Percentiles rank a stretch among this genome's conserved stretches.
Evolutionary conservation across 2,888 invertebrate genomes (phyloP).

Genomic region (Sceliomorpha sp.): DNA sequence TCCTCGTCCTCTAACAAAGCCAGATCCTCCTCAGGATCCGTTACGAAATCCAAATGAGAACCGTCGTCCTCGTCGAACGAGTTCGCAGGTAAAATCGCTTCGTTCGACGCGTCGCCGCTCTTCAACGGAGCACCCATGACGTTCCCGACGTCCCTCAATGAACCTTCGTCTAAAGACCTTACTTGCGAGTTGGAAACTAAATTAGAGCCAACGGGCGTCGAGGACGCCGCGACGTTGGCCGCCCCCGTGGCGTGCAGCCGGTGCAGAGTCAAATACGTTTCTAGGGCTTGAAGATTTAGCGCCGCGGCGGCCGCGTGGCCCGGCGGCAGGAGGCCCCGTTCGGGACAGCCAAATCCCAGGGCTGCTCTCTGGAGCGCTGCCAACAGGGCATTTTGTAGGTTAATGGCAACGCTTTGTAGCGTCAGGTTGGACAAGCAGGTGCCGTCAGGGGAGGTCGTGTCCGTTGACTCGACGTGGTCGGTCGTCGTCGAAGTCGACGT

Average conservation of each 20-base stretch:
- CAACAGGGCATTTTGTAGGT: constrained; percentile 90
- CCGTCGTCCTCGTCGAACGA: constrained; percentile 67
- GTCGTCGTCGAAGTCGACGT: constrained; percentile 49
- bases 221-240: constrained; percentile 77
- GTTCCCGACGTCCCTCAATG: constrained; percentile 16
- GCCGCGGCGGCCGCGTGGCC: constrained; percentile 93
- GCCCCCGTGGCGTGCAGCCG: constrained; percentile 87
- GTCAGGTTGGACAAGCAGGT: constrained; percentile 70
- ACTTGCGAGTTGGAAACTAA: constrained; percentile 65
- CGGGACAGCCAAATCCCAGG: constrained; percentile 44
- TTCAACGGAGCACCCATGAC: constrained; percentile 68
- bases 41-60: constrained; percentile 71
- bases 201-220: constrained; percentile 68
- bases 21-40: constrained; percentile 85
- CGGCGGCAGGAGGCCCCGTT: constrained; percentile 84
- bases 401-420: constrained; percentile 84
- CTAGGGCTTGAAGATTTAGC: constrained; percentile 90
- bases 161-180: constrained; percentile 29
- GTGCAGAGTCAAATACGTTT: constrained; percentile 91
- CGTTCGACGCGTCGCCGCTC: constrained; percentile 44
- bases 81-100: constrained; percentile 15
- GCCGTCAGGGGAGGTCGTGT: constrained; percentile 45
- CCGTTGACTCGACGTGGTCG: constrained; percentile 62
- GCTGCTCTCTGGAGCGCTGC: constrained; percentile 92
- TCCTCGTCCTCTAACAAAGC: constrained; percentile 89